Conservation (phyloP, 2,113 vertebrate species). For the Phaetusa simplex region DNA sequence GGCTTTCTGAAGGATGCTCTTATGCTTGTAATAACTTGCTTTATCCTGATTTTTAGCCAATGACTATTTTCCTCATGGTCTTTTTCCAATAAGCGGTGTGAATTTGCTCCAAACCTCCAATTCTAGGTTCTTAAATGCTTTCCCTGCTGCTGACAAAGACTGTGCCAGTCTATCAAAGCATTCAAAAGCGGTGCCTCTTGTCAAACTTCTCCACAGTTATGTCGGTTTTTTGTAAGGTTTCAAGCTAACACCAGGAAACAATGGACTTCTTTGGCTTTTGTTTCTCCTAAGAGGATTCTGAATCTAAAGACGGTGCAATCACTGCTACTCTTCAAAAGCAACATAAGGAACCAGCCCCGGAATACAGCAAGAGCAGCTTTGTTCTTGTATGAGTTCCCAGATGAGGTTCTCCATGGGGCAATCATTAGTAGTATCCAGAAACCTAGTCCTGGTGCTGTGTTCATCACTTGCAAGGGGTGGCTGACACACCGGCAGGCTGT, state of each 20-base stretch:
- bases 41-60: not conserved
- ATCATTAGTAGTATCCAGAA: not conserved
- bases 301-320: not conserved
- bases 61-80: not conserved
- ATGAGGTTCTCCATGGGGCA: not conserved
- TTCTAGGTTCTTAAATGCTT: conserved; percentile 4
- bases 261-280: not conserved
- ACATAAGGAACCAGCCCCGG: not conserved
- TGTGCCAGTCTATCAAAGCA: not conserved
- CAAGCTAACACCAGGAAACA: not conserved
- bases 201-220: not conserved
- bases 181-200: not conserved
- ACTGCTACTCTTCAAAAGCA: not conserved
- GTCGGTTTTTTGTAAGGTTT: not conserved
- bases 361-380: not conserved
- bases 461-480: not conserved
- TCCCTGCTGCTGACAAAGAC: not conserved
- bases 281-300: not conserved
- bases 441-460: not conserved
- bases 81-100: not conserved
- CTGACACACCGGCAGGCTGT: too few relatives aligned
- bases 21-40: not conserved
- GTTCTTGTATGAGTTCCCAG: not conserved
- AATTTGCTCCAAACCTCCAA: conserved; percentile 26
- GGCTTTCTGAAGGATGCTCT: conserved; percentile 3